A percentile compares a stretch with the other conserved stretches of the same genome.
Evolutionary conservation across 1,140 invertebrate genomes (phyloP).

Genomic region (Adelges cooleyi): DNA sequence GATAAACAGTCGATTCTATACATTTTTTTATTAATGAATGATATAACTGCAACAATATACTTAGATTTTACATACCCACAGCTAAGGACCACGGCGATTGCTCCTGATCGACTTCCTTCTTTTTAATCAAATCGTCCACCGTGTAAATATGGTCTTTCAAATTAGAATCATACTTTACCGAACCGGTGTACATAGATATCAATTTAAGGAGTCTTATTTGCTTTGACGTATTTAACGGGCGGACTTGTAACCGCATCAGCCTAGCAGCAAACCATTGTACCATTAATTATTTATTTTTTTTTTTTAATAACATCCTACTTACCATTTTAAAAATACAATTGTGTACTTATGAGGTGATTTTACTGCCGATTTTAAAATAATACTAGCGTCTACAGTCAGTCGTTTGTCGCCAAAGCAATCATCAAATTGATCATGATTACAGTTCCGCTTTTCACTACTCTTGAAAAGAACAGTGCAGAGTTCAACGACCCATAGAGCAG

Average conservation of each 20-base stretch:
- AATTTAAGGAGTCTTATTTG: background rate
- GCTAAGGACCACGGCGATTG: background rate
- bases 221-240: background rate
- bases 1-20: no score
- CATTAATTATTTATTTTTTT: background rate
- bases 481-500: constrained; percentile 14
- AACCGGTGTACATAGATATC: background rate
- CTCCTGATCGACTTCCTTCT: background rate
- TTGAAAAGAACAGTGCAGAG: background rate
- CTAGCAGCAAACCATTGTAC: background rate
- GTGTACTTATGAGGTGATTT: constrained; percentile 1
- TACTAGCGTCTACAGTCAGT: background rate
- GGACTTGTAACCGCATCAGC: background rate
- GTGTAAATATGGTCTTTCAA: background rate
- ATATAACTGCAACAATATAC: no score
- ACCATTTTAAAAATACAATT: constrained; percentile 19
- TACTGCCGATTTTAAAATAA: constrained; percentile 1
- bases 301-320: background rate
- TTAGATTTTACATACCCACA: background rate
- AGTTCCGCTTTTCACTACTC: background rate
- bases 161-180: background rate
- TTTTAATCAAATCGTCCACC: background rate
- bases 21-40: no score
- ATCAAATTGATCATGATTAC: background rate
- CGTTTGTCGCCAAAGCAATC: background rate